Evolutionary conservation across 2,888 invertebrate species (phyloP), one percentile per base, ranked within the genome.

Genomic region (Volucella inanis): DNA sequence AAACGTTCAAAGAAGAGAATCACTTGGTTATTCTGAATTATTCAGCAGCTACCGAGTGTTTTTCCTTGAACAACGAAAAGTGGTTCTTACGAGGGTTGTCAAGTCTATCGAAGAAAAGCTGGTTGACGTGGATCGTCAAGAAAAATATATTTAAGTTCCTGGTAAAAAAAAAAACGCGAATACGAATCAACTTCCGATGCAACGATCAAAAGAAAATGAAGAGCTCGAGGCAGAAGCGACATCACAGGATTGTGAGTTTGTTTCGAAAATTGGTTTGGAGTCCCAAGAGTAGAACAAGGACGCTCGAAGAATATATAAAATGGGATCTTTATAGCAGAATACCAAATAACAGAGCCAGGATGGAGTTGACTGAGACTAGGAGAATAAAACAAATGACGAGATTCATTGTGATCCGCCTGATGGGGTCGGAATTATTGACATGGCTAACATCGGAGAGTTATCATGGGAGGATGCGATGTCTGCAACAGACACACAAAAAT

Each of bases 21-120:
- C n/a, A 31, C 64, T 72, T 8, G 67, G 65, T n/a, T 74, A 65
- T 11, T 55, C 68, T 22, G 49, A 62, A n/a, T 31, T 9, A 75
- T 52, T 59, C 14, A 62, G 55, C 10, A 55, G 62, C 10, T 81
- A 81, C 22, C 45, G 76, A 38, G 52, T 77, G 14, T 71, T 62
- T 62, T 12, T 65, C 41, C 52, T 57, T 31, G 64, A 77, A 31
- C 43, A 64, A 15, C 43, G 49, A 22, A 55, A 75, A 12, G 61
- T 67, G 1, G 61, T 74, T 14, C 38, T 61, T 43, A 31, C 65
- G 12, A 55, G 67, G 31, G 74, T 65, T 41, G 74, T 74, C 45
- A 68, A 64, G 41, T 50, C 70, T 43, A 39, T 70, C 15, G 71
- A 72, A 54, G 11, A 43, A 0, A 3, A 2, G 18, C 2, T 22